These are phyloP conservation scores for Peromyscus californicus DNA, from an alignment of 2,113 vertebrate species.

Conservation along the genomic window DNA sequence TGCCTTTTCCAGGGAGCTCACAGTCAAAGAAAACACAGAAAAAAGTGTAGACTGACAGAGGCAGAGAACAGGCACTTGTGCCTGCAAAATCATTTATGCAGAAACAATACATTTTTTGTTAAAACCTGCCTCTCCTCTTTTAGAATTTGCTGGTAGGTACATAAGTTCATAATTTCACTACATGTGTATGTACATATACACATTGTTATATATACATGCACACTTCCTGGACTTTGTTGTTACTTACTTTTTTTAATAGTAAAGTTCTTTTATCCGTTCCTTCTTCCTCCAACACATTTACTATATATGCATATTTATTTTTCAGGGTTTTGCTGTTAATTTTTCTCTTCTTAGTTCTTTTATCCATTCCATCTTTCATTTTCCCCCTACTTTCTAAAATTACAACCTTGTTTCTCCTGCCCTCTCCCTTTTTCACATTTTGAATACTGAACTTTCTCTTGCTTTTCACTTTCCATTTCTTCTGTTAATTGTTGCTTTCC, in stretches of 20 bases:
- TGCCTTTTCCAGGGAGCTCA: background rate
- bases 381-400: background rate
- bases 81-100: background rate
- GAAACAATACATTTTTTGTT: background rate
- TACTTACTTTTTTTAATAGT: background rate
- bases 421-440: background rate
- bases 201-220: background rate
- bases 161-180: background rate
- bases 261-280: background rate
- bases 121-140: background rate
- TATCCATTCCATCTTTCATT: background rate
- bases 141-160: background rate
- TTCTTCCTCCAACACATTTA: background rate
- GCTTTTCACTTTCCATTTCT: background rate
- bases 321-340: background rate
- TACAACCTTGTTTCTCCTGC: background rate
- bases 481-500: background rate
- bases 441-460: background rate
- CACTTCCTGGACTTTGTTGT: background rate
- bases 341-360: background rate
- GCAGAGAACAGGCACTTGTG: background rate
- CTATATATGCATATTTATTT: too few species aligned
- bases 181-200: background rate
- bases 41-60: background rate
- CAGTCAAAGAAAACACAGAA: background rate